phyloP scores from a whole-genome alignment of 2,113 vertebrate species.

The Stegastes partitus region DNA sequence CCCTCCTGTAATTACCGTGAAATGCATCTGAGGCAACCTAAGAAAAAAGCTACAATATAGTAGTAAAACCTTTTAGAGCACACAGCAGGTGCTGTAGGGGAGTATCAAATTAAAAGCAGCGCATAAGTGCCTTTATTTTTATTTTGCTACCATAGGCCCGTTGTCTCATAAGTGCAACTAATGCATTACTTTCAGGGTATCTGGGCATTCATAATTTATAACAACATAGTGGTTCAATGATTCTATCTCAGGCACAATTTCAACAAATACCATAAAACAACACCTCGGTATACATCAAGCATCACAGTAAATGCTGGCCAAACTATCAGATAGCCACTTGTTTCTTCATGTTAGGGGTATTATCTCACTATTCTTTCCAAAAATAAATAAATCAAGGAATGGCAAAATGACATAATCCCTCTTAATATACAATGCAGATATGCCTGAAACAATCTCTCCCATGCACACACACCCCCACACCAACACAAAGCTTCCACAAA shows the following conservation, averaged over 20 bases:
- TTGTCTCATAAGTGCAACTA: slow-evolving; percentile 11
- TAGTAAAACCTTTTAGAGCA: slow-evolving; percentile 29
- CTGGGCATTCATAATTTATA: slow-evolving; percentile 40
- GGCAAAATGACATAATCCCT: slow-evolving; percentile 4
- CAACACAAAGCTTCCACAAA: slow-evolving; percentile 27
- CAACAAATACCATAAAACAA: slow-evolving; percentile 7
- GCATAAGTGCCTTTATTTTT: slow-evolving; percentile 32
- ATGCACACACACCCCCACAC: slow-evolving; percentile 16
- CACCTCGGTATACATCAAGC: neutral
- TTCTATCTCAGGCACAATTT: slow-evolving; percentile 6
- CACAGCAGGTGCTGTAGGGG: neutral
- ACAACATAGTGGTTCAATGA: neutral
- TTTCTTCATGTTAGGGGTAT: neutral
- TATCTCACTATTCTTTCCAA: neutral
- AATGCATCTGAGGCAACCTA: slow-evolving; percentile 16
- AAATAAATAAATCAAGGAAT: slow-evolving; percentile 8
- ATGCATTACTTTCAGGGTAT: slow-evolving; percentile 21
- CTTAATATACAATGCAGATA: slow-evolving; percentile 7
- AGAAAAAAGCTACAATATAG: neutral
- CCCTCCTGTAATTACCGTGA: slow-evolving; percentile 20
- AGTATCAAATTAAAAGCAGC: slow-evolving; percentile 34
- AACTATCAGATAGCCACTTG: neutral
- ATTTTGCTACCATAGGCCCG: slow-evolving; percentile 4
- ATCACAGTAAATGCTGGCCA: neutral
- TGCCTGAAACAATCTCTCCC: neutral